These are phyloP conservation scores for Lamellibrachia luymesi DNA, from an alignment of 1,140 invertebrate species.

Conservation along the genomic window DNA sequence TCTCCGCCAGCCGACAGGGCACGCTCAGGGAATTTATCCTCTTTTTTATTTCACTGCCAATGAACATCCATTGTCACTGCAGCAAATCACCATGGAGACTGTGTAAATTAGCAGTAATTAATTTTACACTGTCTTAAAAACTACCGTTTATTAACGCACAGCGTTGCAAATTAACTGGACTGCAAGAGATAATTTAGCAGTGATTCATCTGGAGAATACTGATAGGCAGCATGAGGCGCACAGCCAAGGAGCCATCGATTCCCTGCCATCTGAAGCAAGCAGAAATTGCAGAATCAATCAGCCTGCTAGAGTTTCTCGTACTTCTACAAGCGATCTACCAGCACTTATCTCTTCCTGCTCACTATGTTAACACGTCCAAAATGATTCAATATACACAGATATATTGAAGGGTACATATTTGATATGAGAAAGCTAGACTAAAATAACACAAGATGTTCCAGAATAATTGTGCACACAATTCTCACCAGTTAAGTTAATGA, in stretches of 20 bases:
- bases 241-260: background rate
- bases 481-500: no score
- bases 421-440: background rate
- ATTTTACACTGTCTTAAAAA: constrained; percentile 6
- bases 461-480: background rate
- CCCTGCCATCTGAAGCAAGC: background rate
- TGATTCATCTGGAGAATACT: background rate
- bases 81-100: constrained; percentile 4
- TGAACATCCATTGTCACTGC: background rate
- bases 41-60: background rate
- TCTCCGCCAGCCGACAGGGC: background rate
- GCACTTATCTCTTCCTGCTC: no score
- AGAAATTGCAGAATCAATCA: constrained; percentile 1
- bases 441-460: background rate
- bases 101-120: background rate
- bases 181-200: background rate
- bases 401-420: background rate
- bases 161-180: background rate
- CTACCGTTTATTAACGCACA: background rate
- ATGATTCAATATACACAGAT: background rate
- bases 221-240: background rate
- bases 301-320: background rate
- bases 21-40: background rate
- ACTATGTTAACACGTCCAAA: background rate
- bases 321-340: background rate